phyloP scores from a whole-genome alignment of 2,888 invertebrate species.

The Ligdia adustata region DNA sequence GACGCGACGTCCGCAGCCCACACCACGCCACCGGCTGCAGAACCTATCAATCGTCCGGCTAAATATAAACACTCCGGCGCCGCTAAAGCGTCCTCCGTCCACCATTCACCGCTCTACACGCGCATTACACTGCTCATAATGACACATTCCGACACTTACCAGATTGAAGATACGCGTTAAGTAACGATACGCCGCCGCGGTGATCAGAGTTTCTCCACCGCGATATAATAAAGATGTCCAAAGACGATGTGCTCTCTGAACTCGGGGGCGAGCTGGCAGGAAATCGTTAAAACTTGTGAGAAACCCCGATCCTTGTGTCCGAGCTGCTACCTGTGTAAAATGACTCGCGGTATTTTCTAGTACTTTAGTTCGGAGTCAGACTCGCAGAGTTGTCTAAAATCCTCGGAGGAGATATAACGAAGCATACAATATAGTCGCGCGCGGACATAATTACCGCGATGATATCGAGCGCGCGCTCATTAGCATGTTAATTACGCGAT shows the following conservation, averaged over 20 bases:
- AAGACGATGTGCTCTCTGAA: conserved; percentile 63
- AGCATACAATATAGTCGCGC: conserved; percentile 69
- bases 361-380: conserved; percentile 28
- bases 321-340: conserved; percentile 46
- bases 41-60: conserved; percentile 75
- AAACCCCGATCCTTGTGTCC: conserved; percentile 57
- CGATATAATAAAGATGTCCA: conserved; percentile 75
- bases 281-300: conserved; percentile 81
- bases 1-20: conserved; percentile 58
- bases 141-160: conserved; percentile 66
- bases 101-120: conserved; percentile 42
- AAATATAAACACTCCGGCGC: conserved; percentile 73
- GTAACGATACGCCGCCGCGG: conserved; percentile 58
- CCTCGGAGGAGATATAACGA: conserved; percentile 60
- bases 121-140: conserved; percentile 63
- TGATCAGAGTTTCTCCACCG: conserved; percentile 63
- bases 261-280: conserved; percentile 68
- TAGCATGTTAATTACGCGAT: conserved; percentile 80
- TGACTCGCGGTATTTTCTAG: conserved; percentile 35
- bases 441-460: conserved; percentile 78
- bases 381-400: conserved; percentile 57
- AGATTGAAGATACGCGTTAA: conserved; percentile 64
- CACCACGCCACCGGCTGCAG: conserved; percentile 60
- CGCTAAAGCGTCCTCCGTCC: conserved; percentile 48
- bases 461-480: conserved; percentile 77